Evolutionary conservation across 2,888 invertebrate species (phyloP).

Genomic region (Sicus ferrugineus): DNA sequence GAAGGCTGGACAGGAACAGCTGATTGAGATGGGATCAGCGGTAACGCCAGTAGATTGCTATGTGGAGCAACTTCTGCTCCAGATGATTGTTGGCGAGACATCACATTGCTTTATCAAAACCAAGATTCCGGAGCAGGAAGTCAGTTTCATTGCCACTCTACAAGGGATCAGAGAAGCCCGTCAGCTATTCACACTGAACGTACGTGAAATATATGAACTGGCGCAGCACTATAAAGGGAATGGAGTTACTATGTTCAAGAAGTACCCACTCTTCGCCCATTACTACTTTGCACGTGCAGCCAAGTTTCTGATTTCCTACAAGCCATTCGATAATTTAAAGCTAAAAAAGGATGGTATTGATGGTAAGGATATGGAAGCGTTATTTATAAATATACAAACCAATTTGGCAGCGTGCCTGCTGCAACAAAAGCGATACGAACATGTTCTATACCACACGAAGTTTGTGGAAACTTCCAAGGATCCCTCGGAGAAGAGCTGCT

Average conservation of each 20-base stretch:
- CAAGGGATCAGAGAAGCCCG: constrained; percentile 60
- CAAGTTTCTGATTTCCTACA: constrained; percentile 75
- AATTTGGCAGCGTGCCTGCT: constrained; percentile 86
- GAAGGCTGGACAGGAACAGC: constrained; percentile 27
- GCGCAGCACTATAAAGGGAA: constrained; percentile 65
- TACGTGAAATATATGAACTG: constrained; percentile 61
- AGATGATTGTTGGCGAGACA: constrained; percentile 66
- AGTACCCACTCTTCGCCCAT: constrained; percentile 75
- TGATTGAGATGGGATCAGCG: constrained; percentile 63
- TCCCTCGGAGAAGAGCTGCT: constrained; percentile 66
- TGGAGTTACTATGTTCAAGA: constrained; percentile 72
- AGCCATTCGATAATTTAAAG: constrained; percentile 66
- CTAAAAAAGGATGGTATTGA: constrained; percentile 56
- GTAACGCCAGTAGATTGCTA: constrained; percentile 65
- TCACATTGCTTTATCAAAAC: constrained; percentile 63
- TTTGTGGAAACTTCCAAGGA: constrained; percentile 60
- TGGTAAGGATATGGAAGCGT: constrained; percentile 66
- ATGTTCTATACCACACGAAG: constrained; percentile 71
- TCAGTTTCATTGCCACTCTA: constrained; percentile 62
- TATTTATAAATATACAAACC: constrained; percentile 76
- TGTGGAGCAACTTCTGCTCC: constrained; percentile 65
- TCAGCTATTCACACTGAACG: constrained; percentile 64
- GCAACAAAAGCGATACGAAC: constrained; percentile 72
- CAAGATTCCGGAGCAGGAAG: constrained; percentile 42
- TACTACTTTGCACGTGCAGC: constrained; percentile 76